phyloP scores from a whole-genome alignment of 2,888 invertebrate species.

The Anthophora plumipes region DNA sequence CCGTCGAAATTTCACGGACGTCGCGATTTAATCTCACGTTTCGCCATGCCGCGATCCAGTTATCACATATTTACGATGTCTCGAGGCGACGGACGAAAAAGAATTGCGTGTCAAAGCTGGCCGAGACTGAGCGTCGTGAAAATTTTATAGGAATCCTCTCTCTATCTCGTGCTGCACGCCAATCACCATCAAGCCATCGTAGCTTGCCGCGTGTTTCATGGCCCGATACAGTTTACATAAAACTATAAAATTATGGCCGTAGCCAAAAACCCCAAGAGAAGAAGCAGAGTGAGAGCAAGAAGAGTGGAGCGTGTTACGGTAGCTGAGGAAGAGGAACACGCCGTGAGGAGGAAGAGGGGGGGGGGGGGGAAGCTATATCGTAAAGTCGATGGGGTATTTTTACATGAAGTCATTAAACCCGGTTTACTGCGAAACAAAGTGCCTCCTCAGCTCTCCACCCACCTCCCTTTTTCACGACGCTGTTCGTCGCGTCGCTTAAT shows the following conservation, averaged over 20 bases:
- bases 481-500: conserved; percentile 70
- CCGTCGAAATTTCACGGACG: not conserved
- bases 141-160: conserved; percentile 67
- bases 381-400: conserved; percentile 81
- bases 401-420: conserved; percentile 81
- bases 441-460: conserved; percentile 50
- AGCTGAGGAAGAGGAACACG: not conserved
- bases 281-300: conserved; percentile 9
- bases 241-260: conserved; percentile 83
- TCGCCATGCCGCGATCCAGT: conserved; percentile 42
- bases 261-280: conserved; percentile 65
- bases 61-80: conserved; percentile 71
- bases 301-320: conserved; percentile 18
- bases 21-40: conserved; percentile 44
- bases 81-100: conserved; percentile 69
- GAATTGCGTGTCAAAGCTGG: conserved; percentile 80
- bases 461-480: conserved; percentile 6
- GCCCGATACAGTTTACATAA: conserved; percentile 84
- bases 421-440: conserved; percentile 80
- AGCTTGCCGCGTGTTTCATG: conserved; percentile 73
- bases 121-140: conserved; percentile 50
- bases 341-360: conserved; percentile 26
- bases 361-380: conserved; percentile 69
- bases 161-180: conserved; percentile 76
- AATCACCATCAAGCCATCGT: conserved; percentile 83